Conservation (phyloP, 2,113 vertebrate genomes). For the Xenus cinereus region DNA sequence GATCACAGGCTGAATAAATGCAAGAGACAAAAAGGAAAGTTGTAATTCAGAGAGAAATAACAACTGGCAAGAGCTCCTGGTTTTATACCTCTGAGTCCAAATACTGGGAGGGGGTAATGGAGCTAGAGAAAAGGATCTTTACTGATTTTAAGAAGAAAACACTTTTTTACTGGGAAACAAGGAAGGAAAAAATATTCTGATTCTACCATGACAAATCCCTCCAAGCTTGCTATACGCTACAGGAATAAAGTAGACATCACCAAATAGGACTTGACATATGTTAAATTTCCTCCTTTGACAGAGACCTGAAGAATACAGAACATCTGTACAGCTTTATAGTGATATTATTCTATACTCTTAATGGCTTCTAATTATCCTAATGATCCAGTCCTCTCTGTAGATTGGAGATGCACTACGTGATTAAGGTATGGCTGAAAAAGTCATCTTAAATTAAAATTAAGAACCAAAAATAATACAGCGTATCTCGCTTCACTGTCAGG, state of each 20-base stretch:
- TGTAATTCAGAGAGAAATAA: neutral
- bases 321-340: slow-evolving; percentile 31
- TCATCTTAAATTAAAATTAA: slow-evolving; percentile 38
- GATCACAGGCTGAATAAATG: neutral
- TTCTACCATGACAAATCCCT: neutral
- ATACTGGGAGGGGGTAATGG: neutral
- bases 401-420: neutral
- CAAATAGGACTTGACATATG: neutral
- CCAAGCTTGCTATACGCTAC: neutral
- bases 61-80: neutral
- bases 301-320: slow-evolving; percentile 19
- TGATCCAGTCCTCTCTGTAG: slow-evolving; percentile 34
- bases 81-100: neutral
- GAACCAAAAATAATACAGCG: neutral
- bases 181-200: neutral
- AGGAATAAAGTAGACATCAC: slow-evolving; percentile 8
- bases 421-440: slow-evolving; percentile 35
- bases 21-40: neutral
- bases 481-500: neutral
- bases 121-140: neutral
- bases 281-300: slow-evolving; percentile 24
- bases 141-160: neutral
- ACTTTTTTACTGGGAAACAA: neutral
- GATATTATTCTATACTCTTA: slow-evolving; percentile 19
- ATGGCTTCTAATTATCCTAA: slow-evolving; percentile 57